Base-by-base conservation (phyloP, 2,888 invertebrate species). In the Protophormia terraenovae region DNA sequence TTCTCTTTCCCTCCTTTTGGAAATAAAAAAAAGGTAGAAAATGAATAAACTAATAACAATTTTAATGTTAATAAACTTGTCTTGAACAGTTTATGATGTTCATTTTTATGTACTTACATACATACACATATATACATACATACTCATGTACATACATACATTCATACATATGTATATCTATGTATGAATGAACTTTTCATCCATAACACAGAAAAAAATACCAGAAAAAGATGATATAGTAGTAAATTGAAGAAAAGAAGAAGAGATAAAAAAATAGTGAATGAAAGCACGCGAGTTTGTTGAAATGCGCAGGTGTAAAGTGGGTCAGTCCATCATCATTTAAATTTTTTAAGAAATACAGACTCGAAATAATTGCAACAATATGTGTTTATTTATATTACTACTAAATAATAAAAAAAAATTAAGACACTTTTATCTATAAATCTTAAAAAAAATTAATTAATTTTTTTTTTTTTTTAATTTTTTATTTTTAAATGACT, bases 271-370 rank as follows among this genome's bases (percentile, higher is more conserved):
- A 75, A 35, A 27, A 16, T 64, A 75, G 41, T 76, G 66, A 66
- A 66, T 76, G 76, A 76, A 76, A 64, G 64, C 76, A 76, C 66
- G 76, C 66, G 66, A 76, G 53, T 55, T 53, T 75, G 14, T 41
- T 16, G n/a, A 50, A 50, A 24, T 66, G 76, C 76, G 76, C 76
- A 76, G 66, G 76, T 55, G 76, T 66, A 76, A 76, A 66, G 41
- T 76, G 66, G 76, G 76, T 76, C 64, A 41, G 6, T 41, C 5
- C 32, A 41, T 41, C 14, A 19, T 50, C 19, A 50, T 50, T 10
- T 50, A 4, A 10, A 41, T 41, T 41, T 12, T 19, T 19, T 22
- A 45, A 45, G 16, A 27, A 29, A 29, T 45, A 45, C n/a, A 45
- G 6, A 14, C 12, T 24, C 7, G 19, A 64, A 64, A 27, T 45